Evolutionary conservation across 2,797 vertebrate species (phyloP).

Genomic region (Poeciliopsis turneri): DNA sequence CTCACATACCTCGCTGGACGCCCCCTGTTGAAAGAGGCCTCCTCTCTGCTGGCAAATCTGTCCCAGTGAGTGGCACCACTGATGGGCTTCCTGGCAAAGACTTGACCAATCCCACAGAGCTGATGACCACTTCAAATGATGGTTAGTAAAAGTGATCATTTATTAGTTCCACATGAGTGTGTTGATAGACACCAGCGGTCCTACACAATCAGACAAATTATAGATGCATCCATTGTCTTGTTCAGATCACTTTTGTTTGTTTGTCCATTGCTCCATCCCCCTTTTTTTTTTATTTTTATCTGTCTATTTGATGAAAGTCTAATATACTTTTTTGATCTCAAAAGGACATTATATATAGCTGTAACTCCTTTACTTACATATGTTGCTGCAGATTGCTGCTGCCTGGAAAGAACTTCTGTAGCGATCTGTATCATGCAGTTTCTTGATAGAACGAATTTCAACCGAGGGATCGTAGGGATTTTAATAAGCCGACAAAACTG

Average conservation of each 20-base stretch:
- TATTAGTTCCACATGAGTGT: neutral
- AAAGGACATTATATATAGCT: too few species aligned
- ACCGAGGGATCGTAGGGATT: neutral
- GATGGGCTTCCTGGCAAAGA: conserved; percentile 75
- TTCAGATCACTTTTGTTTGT: neutral
- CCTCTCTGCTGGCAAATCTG: conserved; percentile 57
- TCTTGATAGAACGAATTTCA: neutral
- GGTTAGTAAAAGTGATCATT: conserved; percentile 69
- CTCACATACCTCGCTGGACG: conserved; percentile 87
- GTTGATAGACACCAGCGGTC: neutral
- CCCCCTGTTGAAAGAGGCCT: conserved; percentile 61
- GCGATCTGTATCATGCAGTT: neutral
- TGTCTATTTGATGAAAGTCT: too few species aligned
- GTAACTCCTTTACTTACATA: too few species aligned
- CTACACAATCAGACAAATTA: neutral
- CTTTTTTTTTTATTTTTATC: neutral
- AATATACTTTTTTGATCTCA: too few species aligned
- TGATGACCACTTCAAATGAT: conserved; percentile 80
- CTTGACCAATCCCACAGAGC: conserved; percentile 66
- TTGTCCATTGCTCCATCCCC: neutral
- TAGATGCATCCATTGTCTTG: neutral
- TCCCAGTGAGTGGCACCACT: conserved; percentile 63
- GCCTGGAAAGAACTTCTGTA: too few species aligned
- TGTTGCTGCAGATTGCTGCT: too few species aligned
- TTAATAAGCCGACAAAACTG: neutral